phyloP scores from a whole-genome alignment of 2,797 vertebrate genomes.

The Nyctibius grandis region DNA sequence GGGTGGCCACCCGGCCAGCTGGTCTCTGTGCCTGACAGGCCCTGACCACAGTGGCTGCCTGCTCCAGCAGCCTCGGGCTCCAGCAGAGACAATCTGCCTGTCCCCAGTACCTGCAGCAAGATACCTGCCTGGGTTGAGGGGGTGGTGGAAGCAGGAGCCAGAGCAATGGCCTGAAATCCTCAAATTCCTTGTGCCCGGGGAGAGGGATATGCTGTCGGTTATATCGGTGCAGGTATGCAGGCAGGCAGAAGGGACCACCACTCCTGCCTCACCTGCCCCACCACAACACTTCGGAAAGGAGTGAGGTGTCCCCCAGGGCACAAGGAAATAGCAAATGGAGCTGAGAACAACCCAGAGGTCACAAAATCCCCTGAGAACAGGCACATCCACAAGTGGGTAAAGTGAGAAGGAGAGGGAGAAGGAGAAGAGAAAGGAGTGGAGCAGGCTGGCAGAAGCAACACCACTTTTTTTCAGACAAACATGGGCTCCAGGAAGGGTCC shows the following conservation, averaged over 20 bases:
- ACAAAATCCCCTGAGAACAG: neutral
- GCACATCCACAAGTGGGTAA: neutral
- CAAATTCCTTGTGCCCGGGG: neutral
- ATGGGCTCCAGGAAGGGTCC: neutral
- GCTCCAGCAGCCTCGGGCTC: neutral
- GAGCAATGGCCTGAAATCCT: neutral
- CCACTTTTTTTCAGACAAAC: neutral
- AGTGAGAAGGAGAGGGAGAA: neutral
- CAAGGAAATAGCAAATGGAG: neutral
- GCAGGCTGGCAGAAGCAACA: neutral
- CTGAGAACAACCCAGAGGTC: neutral
- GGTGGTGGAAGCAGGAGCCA: neutral
- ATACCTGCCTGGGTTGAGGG: neutral
- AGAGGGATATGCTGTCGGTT: neutral
- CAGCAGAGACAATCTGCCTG: neutral
- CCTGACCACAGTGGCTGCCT: neutral
- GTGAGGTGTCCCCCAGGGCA: neutral
- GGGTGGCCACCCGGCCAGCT: fast-evolving
- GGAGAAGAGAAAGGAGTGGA: neutral
- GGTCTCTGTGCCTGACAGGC: neutral
- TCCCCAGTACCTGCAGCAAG: neutral
- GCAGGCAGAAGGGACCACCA: neutral
- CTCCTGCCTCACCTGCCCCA: neutral
- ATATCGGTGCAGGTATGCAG: neutral
- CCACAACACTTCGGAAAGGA: neutral